Evolutionary conservation across 2,888 invertebrate species (phyloP), one percentile per base, ranked within the genome.

Genomic region (Lasioglossum morio): DNA sequence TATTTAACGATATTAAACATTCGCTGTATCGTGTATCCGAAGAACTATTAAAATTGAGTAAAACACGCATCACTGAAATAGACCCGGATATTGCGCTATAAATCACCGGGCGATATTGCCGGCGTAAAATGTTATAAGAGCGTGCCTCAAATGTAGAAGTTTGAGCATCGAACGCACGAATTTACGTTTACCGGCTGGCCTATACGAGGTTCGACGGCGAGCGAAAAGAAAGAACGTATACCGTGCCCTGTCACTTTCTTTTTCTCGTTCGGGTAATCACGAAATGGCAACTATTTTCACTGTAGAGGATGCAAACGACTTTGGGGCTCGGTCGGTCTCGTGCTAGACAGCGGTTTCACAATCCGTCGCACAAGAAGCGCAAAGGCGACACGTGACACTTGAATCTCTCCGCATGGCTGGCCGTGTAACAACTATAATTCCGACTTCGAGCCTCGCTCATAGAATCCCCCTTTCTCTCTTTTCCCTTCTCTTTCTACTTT

Each of bases 361-460:
- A 77, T 73, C 80, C 73, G 70, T 63, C 40, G 76, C 27, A 4
- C 60, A 63, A 74, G 74, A 78, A 63, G 27, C 34, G 74, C 53
- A 57, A 75, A 78, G 43, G 5, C 46, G 30, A 40, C 69, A 70
- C 30, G 70, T 66, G 46, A 78, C 84, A 48, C 70, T 63, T 30
- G 70, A 77, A 79, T 78, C 53, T 79, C 76, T 57, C 40, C 34
- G 30, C 72, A 60, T 74, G 53, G 69, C 60, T 66, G 82, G 46
- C 66, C 66, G 77, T 23, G 57, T 57, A 77, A 77, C 86, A 79
- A 77, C 77, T 69, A 70, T 87, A 87, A 85, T 82, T 82, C 72
- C 63, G 37, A 43, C 57, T 77, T 75, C 63, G 53, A 69, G n/a
- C 43, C 40, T 43, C 34, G 48, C 78, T 43, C 53, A 46, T 46